Evolutionary conservation across 2,797 vertebrate genomes (phyloP).

Genomic region (Sebastes steindachneri): DNA sequence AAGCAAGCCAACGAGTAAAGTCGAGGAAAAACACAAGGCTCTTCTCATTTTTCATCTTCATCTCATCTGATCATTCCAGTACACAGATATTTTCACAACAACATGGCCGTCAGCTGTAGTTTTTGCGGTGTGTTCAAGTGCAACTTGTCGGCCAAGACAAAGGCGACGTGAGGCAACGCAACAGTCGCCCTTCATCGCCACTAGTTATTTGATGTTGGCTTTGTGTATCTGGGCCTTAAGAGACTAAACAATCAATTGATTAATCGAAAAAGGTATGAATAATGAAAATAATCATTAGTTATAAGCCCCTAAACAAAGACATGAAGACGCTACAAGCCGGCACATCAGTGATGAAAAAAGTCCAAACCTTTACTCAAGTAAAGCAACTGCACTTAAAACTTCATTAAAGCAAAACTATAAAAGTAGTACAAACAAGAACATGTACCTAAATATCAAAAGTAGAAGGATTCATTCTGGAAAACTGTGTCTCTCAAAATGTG

Average conservation of each 20-base stretch:
- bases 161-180: no score
- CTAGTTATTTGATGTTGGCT: rapidly evolving
- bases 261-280: not conserved
- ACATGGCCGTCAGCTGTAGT: no score
- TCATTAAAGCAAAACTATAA: no score
- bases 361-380: not conserved
- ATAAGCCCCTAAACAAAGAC: not conserved
- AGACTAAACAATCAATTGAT: not conserved
- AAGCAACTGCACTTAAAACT: no score
- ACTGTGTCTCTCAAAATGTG: not conserved
- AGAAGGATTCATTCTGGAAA: not conserved
- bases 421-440: not conserved
- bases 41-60: no score
- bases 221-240: not conserved
- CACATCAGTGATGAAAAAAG: not conserved
- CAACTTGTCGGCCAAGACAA: no score
- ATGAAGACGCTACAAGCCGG: not conserved
- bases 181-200: no score
- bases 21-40: no score
- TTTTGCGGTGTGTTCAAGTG: no score
- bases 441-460: not conserved
- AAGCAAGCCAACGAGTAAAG: no score
- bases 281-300: not conserved
- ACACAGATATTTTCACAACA: no score
- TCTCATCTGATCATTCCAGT: no score